These are phyloP conservation scores for Opisthocomus hoazin DNA, from an alignment of 2,113 vertebrate species.

Conservation along the genomic window DNA sequence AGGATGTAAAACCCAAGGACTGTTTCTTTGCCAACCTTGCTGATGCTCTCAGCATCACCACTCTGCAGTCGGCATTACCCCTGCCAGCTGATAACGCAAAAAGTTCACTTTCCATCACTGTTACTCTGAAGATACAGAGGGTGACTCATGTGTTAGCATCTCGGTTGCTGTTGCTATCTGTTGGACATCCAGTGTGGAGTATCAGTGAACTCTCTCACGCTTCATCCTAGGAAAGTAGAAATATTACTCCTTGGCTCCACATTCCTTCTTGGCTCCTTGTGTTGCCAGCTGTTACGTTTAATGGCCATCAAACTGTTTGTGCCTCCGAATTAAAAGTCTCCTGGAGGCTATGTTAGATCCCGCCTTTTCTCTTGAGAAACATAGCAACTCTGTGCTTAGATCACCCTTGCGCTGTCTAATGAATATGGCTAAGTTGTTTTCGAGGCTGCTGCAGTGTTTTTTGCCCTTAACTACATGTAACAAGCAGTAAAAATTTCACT, in stretches of 20 bases:
- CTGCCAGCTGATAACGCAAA: not conserved
- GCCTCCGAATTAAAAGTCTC: slow-evolving; percentile 54
- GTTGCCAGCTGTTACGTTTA: slow-evolving; percentile 53
- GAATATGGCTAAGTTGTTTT: slow-evolving; percentile 16
- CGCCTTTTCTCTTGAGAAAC: slow-evolving; percentile 42
- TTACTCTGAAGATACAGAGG: not conserved
- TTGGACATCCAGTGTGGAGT: not conserved
- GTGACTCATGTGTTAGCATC: slow-evolving; percentile 35
- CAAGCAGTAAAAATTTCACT: not conserved
- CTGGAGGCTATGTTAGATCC: slow-evolving; percentile 55
- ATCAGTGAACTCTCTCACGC: slow-evolving; percentile 40
- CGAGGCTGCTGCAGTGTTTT: not conserved
- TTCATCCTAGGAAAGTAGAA: slow-evolving; percentile 31
- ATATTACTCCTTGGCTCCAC: slow-evolving; percentile 45
- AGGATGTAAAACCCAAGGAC: not conserved
- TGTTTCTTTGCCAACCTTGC: not conserved
- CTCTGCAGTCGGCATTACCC: rapidly evolving
- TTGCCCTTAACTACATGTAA: not conserved
- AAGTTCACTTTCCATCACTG: slow-evolving; percentile 51
- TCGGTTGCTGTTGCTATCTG: not conserved
- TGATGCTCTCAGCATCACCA: not conserved
- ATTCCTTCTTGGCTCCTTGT: slow-evolving; percentile 45
- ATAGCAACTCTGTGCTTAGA: not conserved
- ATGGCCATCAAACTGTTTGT: slow-evolving; percentile 60
- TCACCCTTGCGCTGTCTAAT: not conserved